phyloP scores from a whole-genome alignment of 2,888 invertebrate genomes.

The Platypus cylindrus region DNA sequence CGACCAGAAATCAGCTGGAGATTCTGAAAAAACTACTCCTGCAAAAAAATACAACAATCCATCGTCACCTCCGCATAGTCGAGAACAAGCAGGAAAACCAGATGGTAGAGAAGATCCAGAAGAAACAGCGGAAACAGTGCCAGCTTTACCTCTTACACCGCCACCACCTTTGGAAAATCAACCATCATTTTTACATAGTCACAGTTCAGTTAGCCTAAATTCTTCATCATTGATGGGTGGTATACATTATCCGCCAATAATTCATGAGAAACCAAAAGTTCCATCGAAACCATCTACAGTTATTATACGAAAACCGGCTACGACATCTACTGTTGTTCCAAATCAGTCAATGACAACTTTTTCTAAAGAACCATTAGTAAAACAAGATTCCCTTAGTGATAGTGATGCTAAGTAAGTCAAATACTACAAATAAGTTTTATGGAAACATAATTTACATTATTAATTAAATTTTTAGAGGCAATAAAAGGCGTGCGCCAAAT shows the following conservation, averaged over 20 bases:
- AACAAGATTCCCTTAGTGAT: conserved; percentile 38
- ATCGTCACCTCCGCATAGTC: conserved; percentile 36
- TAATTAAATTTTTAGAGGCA: conserved; percentile 31
- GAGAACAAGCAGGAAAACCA: conserved; percentile 73
- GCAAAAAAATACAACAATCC: conserved; percentile 1
- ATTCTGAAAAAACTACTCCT: not conserved
- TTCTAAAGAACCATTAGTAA: conserved; percentile 35
- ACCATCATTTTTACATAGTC: conserved; percentile 57
- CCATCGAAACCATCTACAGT: conserved; percentile 53
- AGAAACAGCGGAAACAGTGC: conserved; percentile 47
- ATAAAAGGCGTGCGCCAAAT: conserved; percentile 66
- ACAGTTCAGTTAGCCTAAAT: not conserved
- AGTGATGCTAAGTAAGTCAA: conserved; percentile 2
- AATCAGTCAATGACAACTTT: conserved; percentile 25
- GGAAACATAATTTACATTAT: too few species aligned
- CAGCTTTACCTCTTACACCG: conserved; percentile 57
- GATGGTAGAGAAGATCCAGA: conserved; percentile 80
- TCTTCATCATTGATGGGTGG: not conserved
- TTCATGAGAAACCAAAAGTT: conserved; percentile 49
- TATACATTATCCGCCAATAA: conserved; percentile 12
- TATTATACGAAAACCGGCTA: conserved; percentile 23
- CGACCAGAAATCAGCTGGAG: not conserved
- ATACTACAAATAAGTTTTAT: not conserved
- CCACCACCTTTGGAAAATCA: conserved; percentile 45
- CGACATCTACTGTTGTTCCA: conserved; percentile 1